Evolutionary conservation across 2,888 invertebrate species (phyloP).

Genomic region (Pristionchus arcanus): DNA sequence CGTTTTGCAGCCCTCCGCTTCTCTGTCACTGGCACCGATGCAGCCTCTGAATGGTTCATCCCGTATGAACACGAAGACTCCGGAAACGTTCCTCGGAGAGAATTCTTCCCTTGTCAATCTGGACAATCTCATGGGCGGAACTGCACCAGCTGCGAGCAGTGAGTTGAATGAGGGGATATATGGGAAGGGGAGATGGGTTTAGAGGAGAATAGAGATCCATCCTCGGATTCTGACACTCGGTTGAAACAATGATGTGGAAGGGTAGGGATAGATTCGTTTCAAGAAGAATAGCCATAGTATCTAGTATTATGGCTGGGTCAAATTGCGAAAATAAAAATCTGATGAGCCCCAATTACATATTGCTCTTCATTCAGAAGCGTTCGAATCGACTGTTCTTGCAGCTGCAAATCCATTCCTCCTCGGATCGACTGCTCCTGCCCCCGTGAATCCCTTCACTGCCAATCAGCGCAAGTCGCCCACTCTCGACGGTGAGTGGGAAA

Average conservation of each 20-base stretch:
- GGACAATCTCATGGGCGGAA: constrained; percentile 90
- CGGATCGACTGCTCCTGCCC: constrained; percentile 60
- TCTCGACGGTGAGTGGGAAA: constrained; percentile 81
- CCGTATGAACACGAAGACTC: constrained; percentile 85
- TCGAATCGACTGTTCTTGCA: constrained; percentile 56
- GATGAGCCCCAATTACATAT: not conserved
- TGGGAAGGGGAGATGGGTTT: too few relatives aligned
- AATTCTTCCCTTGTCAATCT: constrained; percentile 97
- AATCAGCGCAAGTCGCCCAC: constrained; percentile 86
- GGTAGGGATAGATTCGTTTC: too few relatives aligned
- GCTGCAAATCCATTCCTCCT: constrained; percentile 76
- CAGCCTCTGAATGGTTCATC: constrained; percentile 46
- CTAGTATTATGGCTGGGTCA: too few relatives aligned
- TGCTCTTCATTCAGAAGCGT: not conserved
- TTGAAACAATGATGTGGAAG: too few relatives aligned
- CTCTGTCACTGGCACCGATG: constrained; percentile 46
- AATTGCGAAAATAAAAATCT: not conserved
- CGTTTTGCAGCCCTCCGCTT: constrained; percentile 46
- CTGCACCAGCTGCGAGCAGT: constrained; percentile 70
- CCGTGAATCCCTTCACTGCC: constrained; percentile 84
- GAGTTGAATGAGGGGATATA: not conserved
- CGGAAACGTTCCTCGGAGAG: constrained; percentile 95
- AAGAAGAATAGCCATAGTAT: too few relatives aligned
- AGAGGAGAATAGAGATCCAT: too few relatives aligned
- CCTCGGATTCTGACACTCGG: too few relatives aligned